Evolutionary conservation across 2,113 vertebrate genomes (phyloP).

Genomic region (Suricata suricatta): DNA sequence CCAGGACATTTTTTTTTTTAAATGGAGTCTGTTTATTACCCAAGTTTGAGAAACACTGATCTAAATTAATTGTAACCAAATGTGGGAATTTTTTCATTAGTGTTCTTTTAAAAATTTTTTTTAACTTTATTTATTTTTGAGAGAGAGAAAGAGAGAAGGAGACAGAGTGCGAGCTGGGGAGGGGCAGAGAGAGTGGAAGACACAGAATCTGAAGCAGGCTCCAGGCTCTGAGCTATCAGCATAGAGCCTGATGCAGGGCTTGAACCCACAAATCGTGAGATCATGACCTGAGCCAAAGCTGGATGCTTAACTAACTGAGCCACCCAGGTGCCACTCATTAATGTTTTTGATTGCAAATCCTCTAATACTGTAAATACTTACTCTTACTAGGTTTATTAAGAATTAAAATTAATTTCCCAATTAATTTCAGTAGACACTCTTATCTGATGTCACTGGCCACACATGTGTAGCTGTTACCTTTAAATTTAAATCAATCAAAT

Average conservation of each 20-base stretch:
- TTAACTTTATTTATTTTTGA: too few species aligned
- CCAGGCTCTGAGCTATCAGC: too few species aligned
- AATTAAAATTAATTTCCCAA: slow-evolving; percentile 23
- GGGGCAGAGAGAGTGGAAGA: too few species aligned
- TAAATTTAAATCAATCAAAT: slow-evolving; percentile 20
- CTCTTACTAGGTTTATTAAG: neutral
- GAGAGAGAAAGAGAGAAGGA: too few species aligned
- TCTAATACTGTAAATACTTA: neutral
- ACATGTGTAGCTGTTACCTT: neutral
- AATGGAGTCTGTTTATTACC: neutral
- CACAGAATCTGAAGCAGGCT: too few species aligned
- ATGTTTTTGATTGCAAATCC: neutral
- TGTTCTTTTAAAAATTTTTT: neutral
- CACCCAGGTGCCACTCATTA: neutral
- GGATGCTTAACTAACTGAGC: too few species aligned
- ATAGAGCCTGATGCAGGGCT: too few species aligned
- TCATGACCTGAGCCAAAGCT: too few species aligned
- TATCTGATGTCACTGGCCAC: neutral
- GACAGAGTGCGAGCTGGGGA: too few species aligned
- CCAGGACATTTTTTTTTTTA: neutral
- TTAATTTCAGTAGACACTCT: neutral
- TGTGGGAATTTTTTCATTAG: neutral
- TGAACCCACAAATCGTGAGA: too few species aligned
- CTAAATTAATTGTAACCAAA: slow-evolving; percentile 18
- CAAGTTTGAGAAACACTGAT: slow-evolving; percentile 4